Evolutionary conservation across 2,797 vertebrate genomes (phyloP), one percentile per base, ranked within the genome.

Genomic region (Galago senegalensis): DNA sequence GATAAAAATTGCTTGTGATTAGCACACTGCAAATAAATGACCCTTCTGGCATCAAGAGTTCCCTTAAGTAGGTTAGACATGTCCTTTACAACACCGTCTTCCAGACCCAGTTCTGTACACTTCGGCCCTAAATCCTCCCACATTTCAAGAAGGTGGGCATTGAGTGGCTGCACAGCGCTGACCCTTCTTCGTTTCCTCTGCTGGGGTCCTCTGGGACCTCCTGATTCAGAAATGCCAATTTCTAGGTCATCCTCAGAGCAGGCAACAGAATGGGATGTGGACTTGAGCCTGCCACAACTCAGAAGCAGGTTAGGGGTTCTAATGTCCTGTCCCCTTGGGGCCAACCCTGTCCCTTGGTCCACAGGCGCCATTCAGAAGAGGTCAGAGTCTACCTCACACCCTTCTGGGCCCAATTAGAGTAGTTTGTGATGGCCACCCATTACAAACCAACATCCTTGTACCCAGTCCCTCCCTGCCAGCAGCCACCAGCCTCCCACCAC

Each of bases 211-310:
- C 77, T 76, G 86, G 92, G 95, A 95, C 75, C 93, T 88, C 93
- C 27, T 4, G 89, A 95, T 86, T 89, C 65, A 27, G 75, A 97
- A 84, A 46, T 11, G 69, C 9, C 37, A 91, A 87, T 97, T 98
- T 96, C 93, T 96, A 96, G 97, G 97, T 97, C 96, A 97, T 29
- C 61, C 88, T 76, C 69, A 5, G 34, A 89, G 86, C 94, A 43
- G 90, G 65, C 43, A 69, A 88, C 31, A 29, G 65, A 79, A 86
- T 5, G 63, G 61, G 82, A 89, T 70, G 65, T 88, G 80, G 73
- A 43, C 60, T 70, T 20, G 60, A 89, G 80, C 70, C 37, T 65
- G 75, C 29, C 83, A 75, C 21, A 76, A 34, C 88, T 56, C 65
- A 18, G 43, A 87, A 87, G 70, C 63, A 67, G 77, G 53, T 3